phyloP scores from a whole-genome alignment of 2,113 vertebrate genomes.

The Mixornis gularis region DNA sequence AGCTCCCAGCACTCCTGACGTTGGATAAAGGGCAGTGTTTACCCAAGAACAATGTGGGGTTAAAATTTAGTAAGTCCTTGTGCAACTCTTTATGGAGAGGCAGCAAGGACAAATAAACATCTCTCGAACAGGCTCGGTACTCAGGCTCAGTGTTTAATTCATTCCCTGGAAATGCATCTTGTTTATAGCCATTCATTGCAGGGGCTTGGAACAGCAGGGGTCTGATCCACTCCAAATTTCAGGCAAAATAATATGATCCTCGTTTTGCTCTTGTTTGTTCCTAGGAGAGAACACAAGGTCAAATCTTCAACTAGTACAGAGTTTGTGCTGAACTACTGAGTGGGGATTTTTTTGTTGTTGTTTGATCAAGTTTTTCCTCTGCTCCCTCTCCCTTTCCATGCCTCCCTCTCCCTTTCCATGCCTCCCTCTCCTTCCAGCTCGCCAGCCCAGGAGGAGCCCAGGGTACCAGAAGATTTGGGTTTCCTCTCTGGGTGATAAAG shows the following conservation, averaged over 20 bases:
- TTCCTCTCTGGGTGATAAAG: neutral
- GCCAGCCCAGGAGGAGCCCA: neutral
- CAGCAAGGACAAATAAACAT: slow-evolving; percentile 54
- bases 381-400: neutral
- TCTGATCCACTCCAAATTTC: slow-evolving; percentile 35
- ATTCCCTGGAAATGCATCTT: neutral
- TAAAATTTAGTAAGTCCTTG: slow-evolving; percentile 41
- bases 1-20: rapidly evolving
- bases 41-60: slow-evolving; percentile 25
- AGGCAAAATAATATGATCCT: neutral
- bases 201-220: slow-evolving; percentile 11
- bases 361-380: neutral
- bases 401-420: neutral
- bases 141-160: neutral
- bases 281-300: slow-evolving; percentile 41
- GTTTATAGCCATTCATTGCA: slow-evolving; percentile 10
- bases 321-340: neutral
- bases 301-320: neutral
- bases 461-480: neutral
- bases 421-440: neutral
- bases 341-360: neutral
- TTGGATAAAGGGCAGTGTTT: neutral
- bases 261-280: neutral
- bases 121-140: neutral
- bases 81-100: slow-evolving; percentile 31